Evolutionary conservation across 2,888 invertebrate genomes (phyloP), one percentile per base, ranked within the genome.

Genomic region (Alloscopus bannaensis): DNA sequence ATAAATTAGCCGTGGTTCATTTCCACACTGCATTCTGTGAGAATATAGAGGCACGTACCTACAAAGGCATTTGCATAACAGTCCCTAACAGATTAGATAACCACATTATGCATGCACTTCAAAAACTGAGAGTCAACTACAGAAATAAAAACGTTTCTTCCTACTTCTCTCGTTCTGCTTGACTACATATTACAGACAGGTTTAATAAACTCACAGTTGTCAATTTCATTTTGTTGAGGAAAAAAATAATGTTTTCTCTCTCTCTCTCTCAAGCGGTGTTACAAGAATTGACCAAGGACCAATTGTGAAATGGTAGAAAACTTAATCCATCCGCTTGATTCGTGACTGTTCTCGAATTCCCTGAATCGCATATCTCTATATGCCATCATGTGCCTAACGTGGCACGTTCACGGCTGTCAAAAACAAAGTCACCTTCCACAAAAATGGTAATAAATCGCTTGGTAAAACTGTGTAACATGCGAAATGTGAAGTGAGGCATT

Each of bases 341-440:
- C n/a, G n/a, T n/a, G n/a, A n/a, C 45, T 45, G 50, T 50, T 50
- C 50, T n/a, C n/a, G n/a, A n/a, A n/a, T n/a, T n/a, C n/a, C n/a
- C n/a, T n/a, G n/a, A n/a, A n/a, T n/a, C n/a, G n/a, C n/a, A n/a
- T n/a, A n/a, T n/a, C n/a, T n/a, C n/a, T n/a, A n/a, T n/a, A n/a
- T n/a, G n/a, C n/a, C n/a, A n/a, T n/a, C n/a, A n/a, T n/a, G 40
- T 64, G 36, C 55, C 55, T 55, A 55, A 55, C 68, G 26, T 29
- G 47, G 47, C 55, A 66, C 47, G 60, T 70, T 59, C 70, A 70
- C 60, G 70, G 50, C 29, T 71, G 71, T 71, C 71, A 71, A 24
- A 71, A 71, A 71, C 71, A 71, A 71, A 60, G 62, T 31, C 71
- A 71, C 60, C 60, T 71, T 71, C 24, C 45, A 57, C 57, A 55